phyloP scores from a whole-genome alignment of 1,140 invertebrate genomes.

The Bombus polaris region DNA sequence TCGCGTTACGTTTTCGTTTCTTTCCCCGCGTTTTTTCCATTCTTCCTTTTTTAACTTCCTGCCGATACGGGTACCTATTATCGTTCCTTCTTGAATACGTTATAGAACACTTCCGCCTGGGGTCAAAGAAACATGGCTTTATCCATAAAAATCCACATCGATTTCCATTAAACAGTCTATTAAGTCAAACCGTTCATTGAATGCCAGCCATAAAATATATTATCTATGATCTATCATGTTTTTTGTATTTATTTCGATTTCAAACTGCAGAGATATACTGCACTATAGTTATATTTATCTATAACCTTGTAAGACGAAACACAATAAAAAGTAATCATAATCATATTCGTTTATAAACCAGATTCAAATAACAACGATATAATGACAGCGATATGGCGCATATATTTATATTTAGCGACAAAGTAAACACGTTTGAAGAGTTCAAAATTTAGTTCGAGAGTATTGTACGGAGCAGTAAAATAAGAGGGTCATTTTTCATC shows the following conservation, averaged over 20 bases:
- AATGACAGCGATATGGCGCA: no score
- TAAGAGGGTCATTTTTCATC: not conserved
- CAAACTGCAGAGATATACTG: no score
- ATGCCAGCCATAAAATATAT: not conserved
- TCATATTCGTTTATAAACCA: not conserved
- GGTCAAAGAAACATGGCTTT: slow-evolving; percentile 8
- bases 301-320: no score
- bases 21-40: not conserved
- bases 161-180: not conserved
- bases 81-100: slow-evolving; percentile 48
- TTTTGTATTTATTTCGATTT: not conserved
- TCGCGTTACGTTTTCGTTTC: slow-evolving; percentile 57
- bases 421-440: not conserved
- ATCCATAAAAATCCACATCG: slow-evolving; percentile 35
- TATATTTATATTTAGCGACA: not conserved
- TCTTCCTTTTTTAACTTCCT: slow-evolving; percentile 4
- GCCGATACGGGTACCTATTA: slow-evolving; percentile 61
- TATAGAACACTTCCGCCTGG: slow-evolving; percentile 36
- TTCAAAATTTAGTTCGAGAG: not conserved
- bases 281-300: not conserved
- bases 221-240: not conserved
- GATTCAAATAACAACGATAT: not conserved
- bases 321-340: no score
- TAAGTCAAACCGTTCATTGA: not conserved
- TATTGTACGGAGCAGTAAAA: not conserved